Conservation (phyloP, 2,888 invertebrate species). For the Meandrusa payeni region DNA sequence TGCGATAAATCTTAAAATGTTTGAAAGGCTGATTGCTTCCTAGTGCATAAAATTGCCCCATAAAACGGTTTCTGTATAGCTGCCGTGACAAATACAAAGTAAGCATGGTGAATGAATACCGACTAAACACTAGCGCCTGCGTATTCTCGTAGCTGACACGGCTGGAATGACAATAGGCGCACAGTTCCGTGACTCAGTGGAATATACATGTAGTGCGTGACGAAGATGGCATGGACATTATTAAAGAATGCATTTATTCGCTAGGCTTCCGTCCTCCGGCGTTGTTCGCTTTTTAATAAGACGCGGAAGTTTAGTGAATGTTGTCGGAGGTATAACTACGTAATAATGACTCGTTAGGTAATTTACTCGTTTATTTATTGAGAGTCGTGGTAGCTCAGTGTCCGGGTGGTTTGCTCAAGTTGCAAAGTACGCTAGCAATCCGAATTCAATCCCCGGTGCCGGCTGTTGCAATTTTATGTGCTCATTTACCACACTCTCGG, state of each 20-base stretch:
- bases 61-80: neutral
- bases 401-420: too few relatives aligned
- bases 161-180: constrained; percentile 15
- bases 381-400: too few relatives aligned
- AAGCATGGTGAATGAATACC: constrained; percentile 2
- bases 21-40: neutral
- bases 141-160: constrained; percentile 1
- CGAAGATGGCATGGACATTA: constrained; percentile 18
- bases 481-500: too few relatives aligned
- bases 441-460: too few relatives aligned
- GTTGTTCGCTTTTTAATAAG: constrained; percentile 5
- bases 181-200: constrained; percentile 13
- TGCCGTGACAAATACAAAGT: constrained; percentile 7
- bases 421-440: too few relatives aligned
- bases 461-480: too few relatives aligned
- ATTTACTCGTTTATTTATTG: too few relatives aligned
- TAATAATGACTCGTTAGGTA: too few relatives aligned
- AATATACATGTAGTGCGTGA: constrained; percentile 16
- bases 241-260: constrained; percentile 16
- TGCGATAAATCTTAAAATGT: too few relatives aligned
- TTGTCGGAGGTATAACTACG: too few relatives aligned
- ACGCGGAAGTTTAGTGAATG: neutral
- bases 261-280: constrained; percentile 10
- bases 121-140: constrained; percentile 2
- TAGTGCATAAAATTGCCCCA: neutral